Percentiles rank a stretch among this genome's conserved stretches.
These are phyloP conservation scores for Acomys russatus DNA, from an alignment of 2,797 vertebrate species.

Conservation along the genomic window DNA sequence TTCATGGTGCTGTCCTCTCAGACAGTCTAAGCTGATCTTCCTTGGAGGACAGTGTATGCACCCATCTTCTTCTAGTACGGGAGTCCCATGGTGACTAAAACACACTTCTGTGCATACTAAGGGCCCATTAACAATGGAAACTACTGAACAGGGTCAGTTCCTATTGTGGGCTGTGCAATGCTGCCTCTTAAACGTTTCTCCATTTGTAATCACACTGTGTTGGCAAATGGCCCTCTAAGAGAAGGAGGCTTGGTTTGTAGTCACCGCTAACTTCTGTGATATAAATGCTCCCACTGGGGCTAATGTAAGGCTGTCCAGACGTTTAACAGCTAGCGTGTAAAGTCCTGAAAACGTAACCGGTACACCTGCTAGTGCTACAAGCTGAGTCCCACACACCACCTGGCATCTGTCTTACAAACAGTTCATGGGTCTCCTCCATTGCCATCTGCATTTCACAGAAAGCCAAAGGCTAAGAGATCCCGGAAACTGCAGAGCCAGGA, in stretches of 20 bases:
- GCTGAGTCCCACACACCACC: neutral
- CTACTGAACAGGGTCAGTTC: neutral
- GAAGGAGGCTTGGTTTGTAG: neutral
- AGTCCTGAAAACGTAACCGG: neutral
- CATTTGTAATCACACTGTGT: neutral
- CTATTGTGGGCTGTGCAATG: neutral
- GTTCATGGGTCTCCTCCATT: no score
- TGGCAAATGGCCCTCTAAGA: neutral
- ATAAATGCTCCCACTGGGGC: neutral
- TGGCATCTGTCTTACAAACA: neutral
- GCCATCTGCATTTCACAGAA: neutral
- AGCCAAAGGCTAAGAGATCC: neutral
- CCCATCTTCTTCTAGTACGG: neutral
- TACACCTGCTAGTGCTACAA: neutral
- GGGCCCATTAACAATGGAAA: conserved; percentile 23
- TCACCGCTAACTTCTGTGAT: neutral
- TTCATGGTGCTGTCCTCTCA: neutral
- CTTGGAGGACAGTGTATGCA: neutral
- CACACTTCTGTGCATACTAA: neutral
- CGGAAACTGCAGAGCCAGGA: neutral
- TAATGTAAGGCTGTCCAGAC: neutral
- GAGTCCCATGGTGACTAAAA: neutral
- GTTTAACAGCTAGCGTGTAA: neutral
- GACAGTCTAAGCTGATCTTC: neutral
- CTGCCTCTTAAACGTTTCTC: neutral